Evolutionary conservation across 2,797 vertebrate genomes (phyloP).

Genomic region (Acomys russatus): DNA sequence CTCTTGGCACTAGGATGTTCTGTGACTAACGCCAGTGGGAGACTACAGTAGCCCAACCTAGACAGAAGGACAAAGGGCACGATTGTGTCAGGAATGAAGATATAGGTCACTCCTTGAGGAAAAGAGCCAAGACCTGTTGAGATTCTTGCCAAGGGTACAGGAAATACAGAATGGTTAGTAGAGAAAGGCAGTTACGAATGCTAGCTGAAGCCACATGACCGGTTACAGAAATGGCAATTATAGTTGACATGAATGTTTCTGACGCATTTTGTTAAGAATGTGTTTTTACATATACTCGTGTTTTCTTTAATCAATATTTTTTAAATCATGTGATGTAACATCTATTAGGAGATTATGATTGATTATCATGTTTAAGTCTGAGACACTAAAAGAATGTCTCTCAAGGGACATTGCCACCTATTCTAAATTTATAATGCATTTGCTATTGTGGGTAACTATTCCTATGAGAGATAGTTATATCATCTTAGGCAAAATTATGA

Average conservation of each 20-base stretch:
- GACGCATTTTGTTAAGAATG: background rate
- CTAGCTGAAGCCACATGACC: background rate
- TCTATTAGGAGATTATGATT: background rate
- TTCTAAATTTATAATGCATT: background rate
- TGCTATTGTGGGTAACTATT: background rate
- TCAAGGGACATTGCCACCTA: background rate
- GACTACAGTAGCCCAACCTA: background rate
- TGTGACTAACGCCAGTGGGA: too few species aligned
- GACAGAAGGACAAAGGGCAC: background rate
- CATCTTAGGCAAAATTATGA: background rate
- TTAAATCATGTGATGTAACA: background rate
- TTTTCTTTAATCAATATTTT: background rate
- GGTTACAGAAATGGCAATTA: background rate
- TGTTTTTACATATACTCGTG: background rate
- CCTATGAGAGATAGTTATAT: background rate
- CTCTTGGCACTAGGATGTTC: background rate
- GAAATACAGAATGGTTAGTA: background rate
- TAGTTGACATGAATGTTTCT: background rate
- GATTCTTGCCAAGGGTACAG: background rate
- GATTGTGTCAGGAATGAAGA: background rate
- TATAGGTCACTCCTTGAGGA: background rate
- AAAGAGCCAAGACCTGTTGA: background rate
- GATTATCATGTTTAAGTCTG: background rate
- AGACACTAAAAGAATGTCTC: background rate
- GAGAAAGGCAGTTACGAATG: background rate